These are phyloP conservation scores for Nibea coibor DNA, from an alignment of 2,113 vertebrate genomes.

Conservation along the genomic window DNA sequence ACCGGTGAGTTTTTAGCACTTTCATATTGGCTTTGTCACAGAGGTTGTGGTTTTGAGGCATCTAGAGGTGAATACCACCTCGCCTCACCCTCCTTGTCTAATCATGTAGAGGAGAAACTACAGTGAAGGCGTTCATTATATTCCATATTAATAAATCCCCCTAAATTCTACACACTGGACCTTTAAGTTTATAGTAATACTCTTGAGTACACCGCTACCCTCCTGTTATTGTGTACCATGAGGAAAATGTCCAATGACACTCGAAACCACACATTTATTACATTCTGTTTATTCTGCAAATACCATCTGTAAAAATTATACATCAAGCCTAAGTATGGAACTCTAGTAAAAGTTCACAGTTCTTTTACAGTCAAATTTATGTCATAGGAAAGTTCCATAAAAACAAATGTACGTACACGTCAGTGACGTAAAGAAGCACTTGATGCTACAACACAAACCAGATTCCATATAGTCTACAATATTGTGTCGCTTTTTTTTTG, in stretches of 20 bases:
- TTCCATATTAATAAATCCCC: too few relatives aligned
- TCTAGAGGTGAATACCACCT: too few relatives aligned
- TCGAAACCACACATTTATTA: slow-evolving; percentile 49
- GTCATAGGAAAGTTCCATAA: slow-evolving; percentile 74
- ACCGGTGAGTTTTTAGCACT: too few relatives aligned
- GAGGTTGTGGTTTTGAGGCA: too few relatives aligned
- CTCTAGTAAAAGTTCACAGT: slow-evolving; percentile 73
- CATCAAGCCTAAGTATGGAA: slow-evolving; percentile 80
- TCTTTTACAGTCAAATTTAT: slow-evolving; percentile 75
- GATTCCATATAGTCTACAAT: slow-evolving; percentile 46
- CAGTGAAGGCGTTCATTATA: too few relatives aligned
- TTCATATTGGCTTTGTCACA: too few relatives aligned
- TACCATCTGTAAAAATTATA: slow-evolving; percentile 85
- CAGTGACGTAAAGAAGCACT: slow-evolving; percentile 73
- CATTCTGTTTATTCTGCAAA: slow-evolving; percentile 86
- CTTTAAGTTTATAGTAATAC: neutral
- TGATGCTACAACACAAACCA: slow-evolving; percentile 76
- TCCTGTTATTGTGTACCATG: neutral
- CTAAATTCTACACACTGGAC: too few relatives aligned
- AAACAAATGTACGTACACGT: slow-evolving; percentile 66
- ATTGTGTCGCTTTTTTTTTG: slow-evolving; percentile 7
- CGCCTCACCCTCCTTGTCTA: too few relatives aligned
- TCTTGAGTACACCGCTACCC: neutral
- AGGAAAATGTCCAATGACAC: slow-evolving; percentile 7
- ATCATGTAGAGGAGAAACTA: too few relatives aligned